Evolutionary conservation across 2,888 invertebrate species (phyloP).

Genomic region (Lymantria monacha): DNA sequence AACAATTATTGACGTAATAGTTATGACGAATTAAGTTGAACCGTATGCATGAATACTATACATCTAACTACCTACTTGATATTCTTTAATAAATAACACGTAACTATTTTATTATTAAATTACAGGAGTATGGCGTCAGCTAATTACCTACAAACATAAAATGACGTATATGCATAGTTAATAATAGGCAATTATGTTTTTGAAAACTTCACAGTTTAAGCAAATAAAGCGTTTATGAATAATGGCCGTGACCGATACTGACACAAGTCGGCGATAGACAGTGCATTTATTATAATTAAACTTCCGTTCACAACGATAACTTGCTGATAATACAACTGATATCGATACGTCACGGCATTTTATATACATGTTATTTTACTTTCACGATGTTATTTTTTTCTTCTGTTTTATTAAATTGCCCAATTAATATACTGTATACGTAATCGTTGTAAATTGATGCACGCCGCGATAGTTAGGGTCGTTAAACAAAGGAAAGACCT

Average conservation of each 20-base stretch:
- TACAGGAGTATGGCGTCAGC: background rate
- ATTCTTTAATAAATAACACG: no score
- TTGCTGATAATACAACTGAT: constrained; percentile 17
- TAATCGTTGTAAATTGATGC: constrained; percentile 48
- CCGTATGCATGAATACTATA: background rate
- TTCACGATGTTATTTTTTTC: constrained; percentile 42
- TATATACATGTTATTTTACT: constrained; percentile 27
- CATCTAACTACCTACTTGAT: no score
- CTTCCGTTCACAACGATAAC: constrained; percentile 16
- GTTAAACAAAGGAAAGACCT: constrained; percentile 65
- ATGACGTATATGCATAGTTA: constrained; percentile 36
- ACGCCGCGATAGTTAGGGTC: constrained; percentile 61
- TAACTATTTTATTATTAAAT: background rate
- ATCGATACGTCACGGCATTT: constrained; percentile 18
- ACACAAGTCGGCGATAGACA: constrained; percentile 13
- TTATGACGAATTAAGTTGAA: background rate
- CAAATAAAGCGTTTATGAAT: background rate
- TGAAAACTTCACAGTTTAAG: constrained; percentile 47
- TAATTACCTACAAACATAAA: constrained; percentile 4
- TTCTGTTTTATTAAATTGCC: constrained; percentile 57
- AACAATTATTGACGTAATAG: background rate
- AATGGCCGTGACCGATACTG: constrained; percentile 40
- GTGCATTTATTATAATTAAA: constrained; percentile 21
- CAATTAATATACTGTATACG: constrained; percentile 59
- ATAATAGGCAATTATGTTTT: constrained; percentile 43